Conservation (phyloP, 2,797 vertebrate species). For the Psittacula echo region DNA sequence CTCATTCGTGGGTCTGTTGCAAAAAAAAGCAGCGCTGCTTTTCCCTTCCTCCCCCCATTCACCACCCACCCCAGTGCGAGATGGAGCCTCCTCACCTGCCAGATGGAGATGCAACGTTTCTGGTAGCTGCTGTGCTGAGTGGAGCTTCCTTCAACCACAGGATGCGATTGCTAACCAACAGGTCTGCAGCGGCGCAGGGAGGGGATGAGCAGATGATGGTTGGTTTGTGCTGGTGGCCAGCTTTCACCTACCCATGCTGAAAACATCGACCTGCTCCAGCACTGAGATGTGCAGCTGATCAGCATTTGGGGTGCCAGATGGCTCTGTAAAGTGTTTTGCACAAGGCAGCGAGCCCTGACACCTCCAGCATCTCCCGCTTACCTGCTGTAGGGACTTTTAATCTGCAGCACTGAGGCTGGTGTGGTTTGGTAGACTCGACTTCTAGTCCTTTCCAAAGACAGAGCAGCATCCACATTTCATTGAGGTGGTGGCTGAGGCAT, state of each 20-base stretch:
- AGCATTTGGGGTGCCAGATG: slow-evolving; percentile 20
- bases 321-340: neutral
- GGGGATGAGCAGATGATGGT: neutral
- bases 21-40: neutral
- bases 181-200: accelerated
- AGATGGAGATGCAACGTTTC: neutral
- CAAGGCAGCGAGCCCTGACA: neutral
- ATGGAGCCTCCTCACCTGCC: neutral
- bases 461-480: neutral
- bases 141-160: neutral
- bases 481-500: neutral
- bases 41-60: neutral
- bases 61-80: neutral
- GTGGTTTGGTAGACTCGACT: neutral
- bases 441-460: neutral
- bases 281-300: neutral
- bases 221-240: neutral
- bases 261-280: neutral
- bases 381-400: neutral
- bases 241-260: neutral
- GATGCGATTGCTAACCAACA: neutral
- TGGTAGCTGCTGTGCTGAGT: neutral
- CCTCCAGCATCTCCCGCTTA: neutral
- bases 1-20: neutral
- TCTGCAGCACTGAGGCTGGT: neutral